Evolutionary conservation across 2,888 invertebrate species (phyloP), one percentile per base, ranked within the genome.

Genomic region (Peribatodes rhomboidaria): DNA sequence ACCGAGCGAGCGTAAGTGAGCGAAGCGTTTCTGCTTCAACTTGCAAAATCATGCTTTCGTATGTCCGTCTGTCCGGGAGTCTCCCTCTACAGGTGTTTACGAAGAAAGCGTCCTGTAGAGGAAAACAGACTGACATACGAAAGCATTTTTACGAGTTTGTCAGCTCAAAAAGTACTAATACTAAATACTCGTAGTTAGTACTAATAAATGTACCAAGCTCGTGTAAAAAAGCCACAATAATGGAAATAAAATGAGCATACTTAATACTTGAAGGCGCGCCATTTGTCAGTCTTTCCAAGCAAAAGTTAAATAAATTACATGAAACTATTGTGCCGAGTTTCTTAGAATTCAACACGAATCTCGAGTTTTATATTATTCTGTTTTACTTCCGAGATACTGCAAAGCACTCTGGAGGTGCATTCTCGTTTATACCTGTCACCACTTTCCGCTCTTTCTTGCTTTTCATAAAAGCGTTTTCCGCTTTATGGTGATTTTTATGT

Each of bases 391-490:
- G 37, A 22, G 53, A 41, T 14, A 41, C 22, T 53, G 53, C 39
- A n/a, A 9, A 53, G 53, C 53, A 39, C 22, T 54, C 53, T 41
- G 41, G 11, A 55, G 55, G 42, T 44, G 55, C 55, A 44, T 42
- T 11, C 42, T 55, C 55, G 55, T 55, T 55, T 44, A 55, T 55
- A 55, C 42, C 44, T 55, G 55, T 55, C 55, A 44, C 55, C 55
- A 44, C 42, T 55, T 33, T 20, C 55, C 44, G 55, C 11, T 41
- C 52, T 22, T 16, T 33, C 16, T 31, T 55, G 31, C 54, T 55
- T 52, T 55, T 55, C 42, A 55, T 55, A 55, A 55, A 54, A 44
- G 31, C 44, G 18, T 33, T 22, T 37, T 55, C 31, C 42, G 27
- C 33, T 55, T 55, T 44, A 44, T 18, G 33, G 8, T 16, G 27